phyloP scores from a whole-genome alignment of 2,888 invertebrate species.

The Drosophila bunnanda region DNA sequence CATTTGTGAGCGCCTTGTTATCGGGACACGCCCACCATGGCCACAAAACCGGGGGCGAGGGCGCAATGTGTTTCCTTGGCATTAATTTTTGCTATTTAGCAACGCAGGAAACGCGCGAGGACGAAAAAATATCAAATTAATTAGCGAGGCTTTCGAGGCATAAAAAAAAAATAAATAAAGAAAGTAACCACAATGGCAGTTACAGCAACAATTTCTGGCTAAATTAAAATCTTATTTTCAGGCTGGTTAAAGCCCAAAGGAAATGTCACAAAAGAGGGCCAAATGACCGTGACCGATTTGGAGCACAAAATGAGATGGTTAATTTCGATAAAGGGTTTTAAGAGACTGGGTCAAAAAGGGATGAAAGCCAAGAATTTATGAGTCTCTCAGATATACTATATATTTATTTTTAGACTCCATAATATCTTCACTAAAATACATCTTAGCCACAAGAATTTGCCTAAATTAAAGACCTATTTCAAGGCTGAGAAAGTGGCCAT shows the following conservation, averaged over 20 bases:
- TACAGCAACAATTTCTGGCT: slow-evolving; percentile 21
- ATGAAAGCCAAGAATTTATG: slow-evolving; percentile 1
- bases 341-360: slow-evolving; percentile 1
- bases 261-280: slow-evolving; percentile 18
- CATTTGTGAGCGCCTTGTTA: slow-evolving; percentile 57
- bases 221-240: slow-evolving; percentile 55
- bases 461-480: not conserved
- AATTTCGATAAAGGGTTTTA: slow-evolving; percentile 9
- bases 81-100: slow-evolving; percentile 56
- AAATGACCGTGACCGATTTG: slow-evolving; percentile 33
- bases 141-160: slow-evolving; percentile 57
- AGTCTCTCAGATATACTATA: not conserved
- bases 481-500: not conserved
- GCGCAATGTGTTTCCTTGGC: slow-evolving; percentile 40
- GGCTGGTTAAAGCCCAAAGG: slow-evolving; percentile 15
- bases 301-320: not conserved
- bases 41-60: not conserved
- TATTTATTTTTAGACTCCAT: not conserved
- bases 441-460: not conserved
- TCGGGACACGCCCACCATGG: slow-evolving; percentile 22
- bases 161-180: slow-evolving; percentile 6
- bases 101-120: slow-evolving; percentile 16
- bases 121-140: slow-evolving; percentile 75
- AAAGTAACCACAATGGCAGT: slow-evolving; percentile 24
- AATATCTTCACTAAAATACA: not conserved